These are phyloP conservation scores for Epiblema foenella DNA, from an alignment of 2,888 invertebrate genomes.

Conservation along the genomic window DNA sequence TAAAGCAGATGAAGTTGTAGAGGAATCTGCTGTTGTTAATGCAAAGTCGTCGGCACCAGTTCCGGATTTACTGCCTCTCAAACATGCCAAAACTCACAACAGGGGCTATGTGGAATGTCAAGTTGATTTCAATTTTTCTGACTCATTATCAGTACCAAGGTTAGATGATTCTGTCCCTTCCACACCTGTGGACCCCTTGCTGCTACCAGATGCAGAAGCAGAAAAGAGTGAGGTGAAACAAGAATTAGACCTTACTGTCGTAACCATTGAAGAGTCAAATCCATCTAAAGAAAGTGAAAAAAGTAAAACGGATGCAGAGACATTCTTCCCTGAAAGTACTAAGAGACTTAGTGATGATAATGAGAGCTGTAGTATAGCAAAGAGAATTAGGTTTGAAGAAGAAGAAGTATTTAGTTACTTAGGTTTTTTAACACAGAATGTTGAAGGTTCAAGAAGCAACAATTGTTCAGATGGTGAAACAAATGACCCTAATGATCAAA, in stretches of 20 bases:
- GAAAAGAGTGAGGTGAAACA: conserved; percentile 72
- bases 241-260: conserved; percentile 72
- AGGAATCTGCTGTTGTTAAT: conserved; percentile 59
- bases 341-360: conserved; percentile 74
- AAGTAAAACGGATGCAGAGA: conserved; percentile 65
- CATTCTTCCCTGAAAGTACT: conserved; percentile 61
- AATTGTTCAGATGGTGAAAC: conserved; percentile 68
- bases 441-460: conserved; percentile 54
- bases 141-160: conserved; percentile 71
- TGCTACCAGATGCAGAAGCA: conserved; percentile 72
- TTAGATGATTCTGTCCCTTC: conserved; percentile 74
- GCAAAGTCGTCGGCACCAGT: conserved; percentile 72
- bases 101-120: conserved; percentile 78
- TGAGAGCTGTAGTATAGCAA: conserved; percentile 64
- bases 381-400: conserved; percentile 74
- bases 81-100: conserved; percentile 66
- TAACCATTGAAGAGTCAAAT: conserved; percentile 73
- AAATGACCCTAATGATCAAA: conserved; percentile 65
- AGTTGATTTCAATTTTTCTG: conserved; percentile 77
- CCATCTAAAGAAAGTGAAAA: conserved; percentile 69
- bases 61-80: conserved; percentile 78
- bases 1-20: conserved; percentile 73
- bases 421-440: conserved; percentile 58
- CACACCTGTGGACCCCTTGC: conserved; percentile 78
- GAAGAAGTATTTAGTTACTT: conserved; percentile 62